These are phyloP conservation scores for Panzeria rudis DNA, from an alignment of 2,888 invertebrate genomes.

Conservation along the genomic window DNA sequence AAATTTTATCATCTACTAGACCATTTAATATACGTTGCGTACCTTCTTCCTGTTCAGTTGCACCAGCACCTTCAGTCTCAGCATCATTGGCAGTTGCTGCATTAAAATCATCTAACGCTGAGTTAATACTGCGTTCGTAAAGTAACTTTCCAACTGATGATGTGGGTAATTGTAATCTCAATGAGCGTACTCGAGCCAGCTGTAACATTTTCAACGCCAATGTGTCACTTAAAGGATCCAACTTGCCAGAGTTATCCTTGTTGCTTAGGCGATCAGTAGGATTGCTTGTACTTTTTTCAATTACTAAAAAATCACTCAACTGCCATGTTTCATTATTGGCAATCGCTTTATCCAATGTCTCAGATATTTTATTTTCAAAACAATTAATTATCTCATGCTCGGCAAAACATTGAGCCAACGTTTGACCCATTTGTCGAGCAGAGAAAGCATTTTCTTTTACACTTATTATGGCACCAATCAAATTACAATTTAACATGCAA, in stretches of 20 bases:
- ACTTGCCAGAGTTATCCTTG: not conserved
- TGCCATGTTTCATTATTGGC: slow-evolving; percentile 82
- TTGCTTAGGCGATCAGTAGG: not conserved
- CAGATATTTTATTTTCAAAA: slow-evolving; percentile 82
- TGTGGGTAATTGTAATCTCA: slow-evolving; percentile 77
- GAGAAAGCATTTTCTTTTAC: not conserved
- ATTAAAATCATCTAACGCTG: slow-evolving; percentile 76
- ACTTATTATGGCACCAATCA: slow-evolving; percentile 40
- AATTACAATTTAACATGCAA: not conserved
- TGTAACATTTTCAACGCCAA: slow-evolving; percentile 76
- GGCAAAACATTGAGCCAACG: slow-evolving; percentile 78
- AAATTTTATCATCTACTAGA: slow-evolving; percentile 80
- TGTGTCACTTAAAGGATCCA: slow-evolving; percentile 44
- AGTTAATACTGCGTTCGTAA: slow-evolving; percentile 71
- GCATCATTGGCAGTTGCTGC: slow-evolving; percentile 5
- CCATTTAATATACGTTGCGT: slow-evolving; percentile 76
- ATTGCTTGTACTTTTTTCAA: slow-evolving; percentile 76
- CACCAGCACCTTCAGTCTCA: not conserved
- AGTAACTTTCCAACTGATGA: slow-evolving; percentile 61
- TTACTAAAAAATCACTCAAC: slow-evolving; percentile 78
- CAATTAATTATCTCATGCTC: slow-evolving; percentile 78
- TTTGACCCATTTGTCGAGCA: slow-evolving; percentile 74
- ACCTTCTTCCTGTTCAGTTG: slow-evolving; percentile 78
- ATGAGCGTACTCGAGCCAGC: slow-evolving; percentile 76
- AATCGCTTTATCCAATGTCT: slow-evolving; percentile 83